phyloP scores from a whole-genome alignment of 2,888 invertebrate genomes.

The Pemphredon lugubris region DNA sequence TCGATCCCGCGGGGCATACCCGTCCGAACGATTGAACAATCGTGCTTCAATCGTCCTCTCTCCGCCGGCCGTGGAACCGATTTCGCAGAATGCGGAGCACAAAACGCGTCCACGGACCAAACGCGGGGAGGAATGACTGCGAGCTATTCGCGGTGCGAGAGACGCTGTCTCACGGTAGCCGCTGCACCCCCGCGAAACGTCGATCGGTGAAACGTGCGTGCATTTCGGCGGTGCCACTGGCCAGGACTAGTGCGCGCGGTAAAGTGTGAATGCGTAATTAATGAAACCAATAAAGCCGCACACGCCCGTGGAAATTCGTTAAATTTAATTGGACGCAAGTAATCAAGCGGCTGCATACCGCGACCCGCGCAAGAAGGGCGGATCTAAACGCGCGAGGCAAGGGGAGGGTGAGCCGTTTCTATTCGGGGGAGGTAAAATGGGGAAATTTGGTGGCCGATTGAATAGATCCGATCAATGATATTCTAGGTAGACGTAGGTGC shows the following conservation, averaged over 20 bases:
- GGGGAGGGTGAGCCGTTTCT: neutral
- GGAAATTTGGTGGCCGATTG: neutral
- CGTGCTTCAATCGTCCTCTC: constrained; percentile 61
- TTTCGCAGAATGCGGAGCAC: constrained; percentile 19
- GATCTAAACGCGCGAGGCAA: constrained; percentile 18
- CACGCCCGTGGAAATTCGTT: constrained; percentile 75
- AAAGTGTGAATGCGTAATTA: constrained; percentile 75
- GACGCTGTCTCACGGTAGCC: constrained; percentile 24
- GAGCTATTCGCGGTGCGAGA: constrained; percentile 42
- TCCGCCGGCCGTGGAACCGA: constrained; percentile 17
- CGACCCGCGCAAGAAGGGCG: constrained; percentile 22
- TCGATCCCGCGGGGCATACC: constrained; percentile 70
- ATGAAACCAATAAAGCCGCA: constrained; percentile 78
- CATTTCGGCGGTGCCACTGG: constrained; percentile 46
- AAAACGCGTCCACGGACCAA: constrained; percentile 21
- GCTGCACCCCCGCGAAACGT: constrained; percentile 34
- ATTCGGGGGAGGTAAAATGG: neutral
- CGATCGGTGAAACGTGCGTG: constrained; percentile 44
- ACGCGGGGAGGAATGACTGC: constrained; percentile 33
- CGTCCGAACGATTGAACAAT: constrained; percentile 57
- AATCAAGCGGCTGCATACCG: constrained; percentile 63
- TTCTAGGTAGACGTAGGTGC: too few relatives aligned
- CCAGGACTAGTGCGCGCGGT: constrained; percentile 5
- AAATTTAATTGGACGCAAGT: constrained; percentile 80
- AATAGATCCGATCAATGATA: constrained; percentile 5